Evolutionary conservation across 2,888 invertebrate species (phyloP).

Genomic region (Zaprionus lineosus): DNA sequence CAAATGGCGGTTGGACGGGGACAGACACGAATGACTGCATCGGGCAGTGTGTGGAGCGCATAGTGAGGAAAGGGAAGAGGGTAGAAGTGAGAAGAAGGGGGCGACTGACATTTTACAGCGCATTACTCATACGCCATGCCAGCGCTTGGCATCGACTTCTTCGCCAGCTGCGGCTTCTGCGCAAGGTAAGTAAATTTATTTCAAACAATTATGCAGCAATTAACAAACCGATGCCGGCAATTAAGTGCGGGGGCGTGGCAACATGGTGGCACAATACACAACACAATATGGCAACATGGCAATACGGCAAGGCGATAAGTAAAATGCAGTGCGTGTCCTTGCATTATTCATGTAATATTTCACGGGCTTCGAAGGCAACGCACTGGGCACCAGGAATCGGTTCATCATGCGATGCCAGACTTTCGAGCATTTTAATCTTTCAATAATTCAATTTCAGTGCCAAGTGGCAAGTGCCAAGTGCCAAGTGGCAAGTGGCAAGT

Average conservation of each 20-base stretch:
- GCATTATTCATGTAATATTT: slow-evolving; percentile 68
- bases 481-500: no score
- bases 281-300: no score
- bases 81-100: background rate
- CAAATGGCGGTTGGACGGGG: slow-evolving; percentile 38
- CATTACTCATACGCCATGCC: slow-evolving; percentile 73
- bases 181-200: slow-evolving; percentile 68
- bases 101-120: slow-evolving; percentile 29
- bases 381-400: slow-evolving; percentile 27
- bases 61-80: background rate
- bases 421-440: slow-evolving; percentile 61
- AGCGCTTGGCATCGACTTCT: slow-evolving; percentile 45
- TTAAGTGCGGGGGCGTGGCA: slow-evolving; percentile 42
- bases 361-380: slow-evolving; percentile 19
- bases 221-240: slow-evolving; percentile 76
- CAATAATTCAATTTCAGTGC: slow-evolving; percentile 68
- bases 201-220: slow-evolving; percentile 76
- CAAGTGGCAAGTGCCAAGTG: no score
- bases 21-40: no score
- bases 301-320: no score
- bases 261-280: no score
- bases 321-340: slow-evolving; percentile 30
- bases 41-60: background rate
- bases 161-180: slow-evolving; percentile 19
- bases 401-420: slow-evolving; percentile 8